These are phyloP conservation scores for Scomber colias DNA, from an alignment of 2,113 vertebrate species.

Conservation along the genomic window DNA sequence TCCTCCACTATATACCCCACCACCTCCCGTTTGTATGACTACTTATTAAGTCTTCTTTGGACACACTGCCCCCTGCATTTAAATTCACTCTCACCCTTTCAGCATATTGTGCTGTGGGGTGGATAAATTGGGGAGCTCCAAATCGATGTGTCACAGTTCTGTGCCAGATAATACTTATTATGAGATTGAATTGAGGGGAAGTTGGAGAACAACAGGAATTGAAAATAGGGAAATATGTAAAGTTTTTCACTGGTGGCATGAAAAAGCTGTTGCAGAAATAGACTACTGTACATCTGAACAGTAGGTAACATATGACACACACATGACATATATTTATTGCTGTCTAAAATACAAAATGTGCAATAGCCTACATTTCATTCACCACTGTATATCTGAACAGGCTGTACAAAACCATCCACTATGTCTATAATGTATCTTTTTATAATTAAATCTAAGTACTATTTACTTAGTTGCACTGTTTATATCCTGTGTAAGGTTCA, in stretches of 20 bases:
- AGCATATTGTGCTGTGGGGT: constrained; percentile 38
- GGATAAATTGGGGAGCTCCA: constrained; percentile 27
- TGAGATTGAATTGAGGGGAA: constrained; percentile 58
- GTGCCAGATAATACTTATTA: constrained; percentile 53
- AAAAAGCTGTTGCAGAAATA: constrained; percentile 43
- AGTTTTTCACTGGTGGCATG: constrained; percentile 15
- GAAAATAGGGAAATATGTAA: constrained; percentile 69
- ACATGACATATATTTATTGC: too few relatives aligned
- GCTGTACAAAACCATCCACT: too few relatives aligned
- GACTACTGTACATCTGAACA: background rate
- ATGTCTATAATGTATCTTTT: too few relatives aligned
- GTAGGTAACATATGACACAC: too few relatives aligned
- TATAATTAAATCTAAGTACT: too few relatives aligned
- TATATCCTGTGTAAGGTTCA: too few relatives aligned
- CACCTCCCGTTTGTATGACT: background rate
- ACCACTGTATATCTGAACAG: too few relatives aligned
- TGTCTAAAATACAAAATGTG: too few relatives aligned
- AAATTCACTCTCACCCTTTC: constrained; percentile 42
- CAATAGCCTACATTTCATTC: too few relatives aligned
- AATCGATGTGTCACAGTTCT: constrained; percentile 49
- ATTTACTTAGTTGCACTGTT: too few relatives aligned
- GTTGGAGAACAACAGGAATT: constrained; percentile 64
- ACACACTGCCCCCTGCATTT: constrained; percentile 49
- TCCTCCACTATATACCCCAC: constrained; percentile 22
- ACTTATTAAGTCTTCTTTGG: constrained; percentile 28